A percentile compares a stretch with the other conserved stretches of the same genome.
These are phyloP conservation scores for Oncorhynchus nerka DNA, from an alignment of 2,113 vertebrate genomes.

Conservation along the genomic window DNA sequence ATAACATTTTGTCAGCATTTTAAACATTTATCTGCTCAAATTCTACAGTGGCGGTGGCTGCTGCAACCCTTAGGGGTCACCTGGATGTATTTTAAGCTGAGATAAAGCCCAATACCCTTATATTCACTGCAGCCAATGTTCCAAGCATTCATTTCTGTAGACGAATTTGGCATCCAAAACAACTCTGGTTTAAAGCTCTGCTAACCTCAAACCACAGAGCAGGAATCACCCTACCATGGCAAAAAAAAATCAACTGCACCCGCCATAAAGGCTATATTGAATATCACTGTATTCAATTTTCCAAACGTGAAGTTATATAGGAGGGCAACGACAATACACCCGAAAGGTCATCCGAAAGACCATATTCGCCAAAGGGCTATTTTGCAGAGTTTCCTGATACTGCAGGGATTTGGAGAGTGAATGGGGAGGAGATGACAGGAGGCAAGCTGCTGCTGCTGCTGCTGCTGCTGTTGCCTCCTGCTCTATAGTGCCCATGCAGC, in stretches of 20 bases:
- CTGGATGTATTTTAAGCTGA: conserved; percentile 51
- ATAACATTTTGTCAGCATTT: conserved; percentile 63
- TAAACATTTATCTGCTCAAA: conserved; percentile 56
- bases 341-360: not conserved
- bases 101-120: conserved; percentile 56
- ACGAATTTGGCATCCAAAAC: conserved; percentile 35
- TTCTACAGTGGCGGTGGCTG: conserved; percentile 5
- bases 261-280: too few relatives aligned
- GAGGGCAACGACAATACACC: too few relatives aligned
- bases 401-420: conserved; percentile 16
- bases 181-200: not conserved
- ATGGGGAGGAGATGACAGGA: conserved; percentile 12
- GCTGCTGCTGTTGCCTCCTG: conserved; percentile 1
- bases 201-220: not conserved
- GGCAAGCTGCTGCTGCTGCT: conserved; percentile 12
- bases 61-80: conserved; percentile 28
- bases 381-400: not conserved
- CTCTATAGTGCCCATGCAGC: conserved; percentile 4
- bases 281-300: too few relatives aligned
- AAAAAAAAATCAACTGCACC: not conserved
- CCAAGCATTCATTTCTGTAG: conserved; percentile 20
- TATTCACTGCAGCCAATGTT: conserved; percentile 11
- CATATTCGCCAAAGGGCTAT: not conserved
- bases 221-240: not conserved
- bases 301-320: too few relatives aligned